Base-by-base conservation (phyloP, 1,140 invertebrate species). In the Formica selysi region DNA sequence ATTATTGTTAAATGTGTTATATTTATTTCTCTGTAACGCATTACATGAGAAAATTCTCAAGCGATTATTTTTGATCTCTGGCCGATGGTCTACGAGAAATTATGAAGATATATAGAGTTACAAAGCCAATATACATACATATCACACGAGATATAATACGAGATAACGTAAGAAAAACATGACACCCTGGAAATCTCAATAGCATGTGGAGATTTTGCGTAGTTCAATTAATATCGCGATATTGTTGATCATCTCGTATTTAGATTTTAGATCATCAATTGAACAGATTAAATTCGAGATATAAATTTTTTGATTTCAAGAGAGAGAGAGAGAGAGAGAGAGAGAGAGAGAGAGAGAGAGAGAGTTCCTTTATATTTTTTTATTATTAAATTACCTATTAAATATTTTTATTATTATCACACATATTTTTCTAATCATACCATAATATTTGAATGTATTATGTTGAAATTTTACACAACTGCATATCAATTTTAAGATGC, bases 191-290 rank as follows among this genome's bases (percentile, higher is more conserved):
- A 85, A 80, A 76, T 80, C 71, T 1, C 22, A 19, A 65, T 44
- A 29, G 59, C 73, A 81, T 71, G 44, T 68, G 57, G 19, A 19
- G n/a, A 67, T 48, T 76, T 80, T 19, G 11, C 1, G 67, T 44
- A 3, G 19, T 26, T 38, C n/a, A 26, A 44, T 62, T 76, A 29
- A 62, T 65, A n/a, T 86, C 62, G 57, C 19, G 19, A 44, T 54
- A 89, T 83, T 67, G 64, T 68, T 76, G 70, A 89, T 73, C 51
- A 32, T 57, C 64, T 86, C 32, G 29, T 16, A 6, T 19, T 86
- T 90, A 81, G 48, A 29, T 22, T 22, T 22, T 22, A 32, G 29
- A 80, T 89, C 62, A 90, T 80, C 76, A 61, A 70, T 54, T 8
- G 44, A 70, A 76, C 29, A 44, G 13, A 13, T 38, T 71, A 41